phyloP scores from a whole-genome alignment of 2,888 invertebrate genomes.

The Lutraria lutraria region DNA sequence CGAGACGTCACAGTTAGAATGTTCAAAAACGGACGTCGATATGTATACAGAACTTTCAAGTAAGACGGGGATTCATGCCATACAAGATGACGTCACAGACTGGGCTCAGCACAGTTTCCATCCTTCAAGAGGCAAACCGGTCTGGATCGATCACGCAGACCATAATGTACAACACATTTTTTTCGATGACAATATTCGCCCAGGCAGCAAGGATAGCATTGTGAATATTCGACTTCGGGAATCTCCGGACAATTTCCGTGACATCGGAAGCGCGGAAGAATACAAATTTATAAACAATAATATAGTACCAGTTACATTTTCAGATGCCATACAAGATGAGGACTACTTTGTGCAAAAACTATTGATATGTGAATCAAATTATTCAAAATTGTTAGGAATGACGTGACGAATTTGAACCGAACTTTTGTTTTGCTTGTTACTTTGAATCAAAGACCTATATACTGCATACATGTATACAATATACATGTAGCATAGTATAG shows the following conservation, averaged over 20 bases:
- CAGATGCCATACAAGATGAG: constrained; percentile 65
- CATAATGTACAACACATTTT: constrained; percentile 62
- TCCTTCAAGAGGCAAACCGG: constrained; percentile 61
- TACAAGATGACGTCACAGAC: constrained; percentile 54
- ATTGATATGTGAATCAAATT: constrained; percentile 59
- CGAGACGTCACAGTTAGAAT: neutral
- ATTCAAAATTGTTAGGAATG: constrained; percentile 29
- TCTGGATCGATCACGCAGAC: constrained; percentile 62
- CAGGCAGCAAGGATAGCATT: constrained; percentile 64
- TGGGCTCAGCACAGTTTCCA: constrained; percentile 64
- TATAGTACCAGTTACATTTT: constrained; percentile 63
- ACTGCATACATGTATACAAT: too few relatives aligned
- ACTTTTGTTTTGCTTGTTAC: too few relatives aligned
- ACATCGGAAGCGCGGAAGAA: constrained; percentile 56
- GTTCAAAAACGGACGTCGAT: constrained; percentile 55
- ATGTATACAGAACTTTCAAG: constrained; percentile 59
- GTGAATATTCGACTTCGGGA: constrained; percentile 60
- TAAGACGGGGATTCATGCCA: constrained; percentile 52
- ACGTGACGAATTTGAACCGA: neutral
- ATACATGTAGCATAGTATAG: too few relatives aligned
- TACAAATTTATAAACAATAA: constrained; percentile 59
- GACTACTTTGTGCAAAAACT: constrained; percentile 65
- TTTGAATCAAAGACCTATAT: too few relatives aligned
- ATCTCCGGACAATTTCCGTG: constrained; percentile 40
- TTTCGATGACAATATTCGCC: constrained; percentile 70